Evolutionary conservation across 1,140 invertebrate genomes (phyloP).

Genomic region (Pachyrhynchus sulphureomaculatus): DNA sequence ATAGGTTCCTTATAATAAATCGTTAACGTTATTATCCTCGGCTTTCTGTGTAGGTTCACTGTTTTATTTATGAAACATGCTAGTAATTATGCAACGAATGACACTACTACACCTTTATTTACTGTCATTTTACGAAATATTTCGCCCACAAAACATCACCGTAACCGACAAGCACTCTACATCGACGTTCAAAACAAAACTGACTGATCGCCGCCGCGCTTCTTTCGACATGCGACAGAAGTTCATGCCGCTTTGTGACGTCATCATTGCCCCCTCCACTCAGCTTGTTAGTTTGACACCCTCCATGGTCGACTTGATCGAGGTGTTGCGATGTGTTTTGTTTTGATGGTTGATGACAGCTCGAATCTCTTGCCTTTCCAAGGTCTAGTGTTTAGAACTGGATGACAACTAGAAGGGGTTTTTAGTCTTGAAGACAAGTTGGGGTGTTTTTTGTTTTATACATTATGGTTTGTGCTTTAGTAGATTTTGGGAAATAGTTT

Average conservation of each 20-base stretch:
- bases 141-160: not conserved
- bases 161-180: conserved; percentile 3
- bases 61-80: too few relatives aligned
- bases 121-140: not conserved
- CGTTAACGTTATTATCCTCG: too few relatives aligned
- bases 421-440: too few relatives aligned
- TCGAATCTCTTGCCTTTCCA: not conserved
- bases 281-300: conserved; percentile 45
- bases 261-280: conserved; percentile 46
- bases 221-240: conserved; percentile 38
- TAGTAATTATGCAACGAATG: too few relatives aligned
- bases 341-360: conserved; percentile 29
- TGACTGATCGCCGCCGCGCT: conserved; percentile 18
- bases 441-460: too few relatives aligned
- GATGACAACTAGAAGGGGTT: not conserved
- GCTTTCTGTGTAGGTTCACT: too few relatives aligned
- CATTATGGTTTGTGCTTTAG: too few relatives aligned
- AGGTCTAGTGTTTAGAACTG: not conserved
- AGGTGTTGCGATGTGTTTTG: conserved; percentile 29
- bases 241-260: conserved; percentile 41
- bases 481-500: too few relatives aligned
- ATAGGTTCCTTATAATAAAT: too few relatives aligned
- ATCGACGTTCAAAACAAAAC: conserved; percentile 39
- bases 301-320: conserved; percentile 33
- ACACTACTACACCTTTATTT: not conserved